Evolutionary conservation across 2,797 vertebrate species (phyloP).

Genomic region (Myotis daubentonii): DNA sequence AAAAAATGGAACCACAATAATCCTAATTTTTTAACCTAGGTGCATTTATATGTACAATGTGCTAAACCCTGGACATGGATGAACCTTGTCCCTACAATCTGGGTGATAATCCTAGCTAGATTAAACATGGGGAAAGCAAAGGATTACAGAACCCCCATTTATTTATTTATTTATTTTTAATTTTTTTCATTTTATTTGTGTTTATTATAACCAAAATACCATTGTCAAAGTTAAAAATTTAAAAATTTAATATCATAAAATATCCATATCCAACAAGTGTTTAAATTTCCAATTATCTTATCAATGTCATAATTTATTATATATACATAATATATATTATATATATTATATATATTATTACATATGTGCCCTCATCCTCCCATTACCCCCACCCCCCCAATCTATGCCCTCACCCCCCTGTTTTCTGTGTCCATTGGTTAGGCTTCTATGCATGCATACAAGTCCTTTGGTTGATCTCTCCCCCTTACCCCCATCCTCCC

Average conservation of each 20-base stretch:
- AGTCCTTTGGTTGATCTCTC: too few relatives aligned
- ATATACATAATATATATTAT: too few relatives aligned
- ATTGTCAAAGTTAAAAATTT: not conserved
- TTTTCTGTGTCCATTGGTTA: too few relatives aligned
- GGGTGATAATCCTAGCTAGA: not conserved
- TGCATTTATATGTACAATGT: not conserved
- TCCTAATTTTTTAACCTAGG: conserved; percentile 3
- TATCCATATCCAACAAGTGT: not conserved
- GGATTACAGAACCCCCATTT: not conserved
- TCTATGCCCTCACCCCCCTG: too few relatives aligned
- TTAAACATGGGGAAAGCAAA: conserved; percentile 3
- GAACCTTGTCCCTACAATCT: not conserved
- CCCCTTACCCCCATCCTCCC: too few relatives aligned
- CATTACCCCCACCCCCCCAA: too few relatives aligned
- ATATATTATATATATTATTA: too few relatives aligned
- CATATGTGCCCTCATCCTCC: too few relatives aligned
- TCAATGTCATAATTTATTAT: not conserved
- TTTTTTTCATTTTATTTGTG: not conserved
- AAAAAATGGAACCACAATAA: conserved; percentile 3
- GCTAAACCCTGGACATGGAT: conserved; percentile 14
- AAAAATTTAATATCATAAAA: not conserved
- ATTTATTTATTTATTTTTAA: conserved; percentile 10
- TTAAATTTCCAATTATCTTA: not conserved
- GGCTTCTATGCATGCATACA: too few relatives aligned
- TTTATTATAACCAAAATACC: not conserved